Base-by-base conservation (phyloP, 2,888 invertebrate species). In the Biston betularia region DNA sequence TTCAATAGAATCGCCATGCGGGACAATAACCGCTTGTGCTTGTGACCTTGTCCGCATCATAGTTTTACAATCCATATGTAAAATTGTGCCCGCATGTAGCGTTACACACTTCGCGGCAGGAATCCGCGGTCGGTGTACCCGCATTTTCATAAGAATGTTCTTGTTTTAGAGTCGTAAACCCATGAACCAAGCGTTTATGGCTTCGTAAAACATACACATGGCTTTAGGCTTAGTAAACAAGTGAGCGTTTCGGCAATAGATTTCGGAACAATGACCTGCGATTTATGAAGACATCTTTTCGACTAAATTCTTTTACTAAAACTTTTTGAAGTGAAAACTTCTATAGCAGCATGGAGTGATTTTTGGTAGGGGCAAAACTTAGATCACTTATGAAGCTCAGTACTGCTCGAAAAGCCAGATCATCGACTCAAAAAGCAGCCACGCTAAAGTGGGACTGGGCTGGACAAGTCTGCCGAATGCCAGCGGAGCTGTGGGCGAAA, bases 101-200 rank as follows among this genome's bases (percentile, higher is more conserved):
- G 54, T n/a, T n/a, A n/a, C n/a, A n/a, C 34, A 10, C 8, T 60
- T n/a, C 45, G 48, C 24, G 59, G 46, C 60, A 35, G 60, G 59
- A 55, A 62, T 48, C 52, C 62, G 57, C 66, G 66, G 66, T 66
- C 66, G 66, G 53, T 34, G 57, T 58, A 49, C 57, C 46, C 60
- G 53, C 48, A 58, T 66, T 66, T 66, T 62, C 66, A 66, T 66
- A 66, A 62, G 62, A 62, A 66, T 58, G 62, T 44, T 57, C 57
- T 66, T 57, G 65, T 62, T 66, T 66, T 62, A 62, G 48, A 62
- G 53, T 54, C 53, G 62, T 66, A 62, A 66, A 62, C 48, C 60
- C 57, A 46, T 66, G 60, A 56, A 44, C 34, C 60, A n/a, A 44
- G 57, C 53, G 33, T 62, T 62, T 62, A 66, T 58, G 56, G n/a